A percentile compares a stretch with the other conserved stretches of the same genome.
Conservation (phyloP, 2,888 invertebrate genomes). For the Theristus sp. region DNA sequence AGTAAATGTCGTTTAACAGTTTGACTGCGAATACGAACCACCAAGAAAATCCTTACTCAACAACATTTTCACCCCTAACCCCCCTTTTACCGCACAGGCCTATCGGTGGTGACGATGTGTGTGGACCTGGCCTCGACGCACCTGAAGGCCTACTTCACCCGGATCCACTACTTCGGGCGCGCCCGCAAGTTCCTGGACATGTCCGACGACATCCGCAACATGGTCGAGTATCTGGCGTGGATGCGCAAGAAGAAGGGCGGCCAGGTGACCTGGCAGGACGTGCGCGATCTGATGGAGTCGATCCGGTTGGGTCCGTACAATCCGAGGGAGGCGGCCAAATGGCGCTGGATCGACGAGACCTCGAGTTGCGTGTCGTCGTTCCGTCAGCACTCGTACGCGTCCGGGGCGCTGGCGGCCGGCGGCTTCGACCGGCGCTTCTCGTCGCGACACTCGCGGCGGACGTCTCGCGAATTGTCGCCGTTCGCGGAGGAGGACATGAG, state of each 20-base stretch:
- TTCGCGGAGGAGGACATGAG: neutral
- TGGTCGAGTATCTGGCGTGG: constrained; percentile 25
- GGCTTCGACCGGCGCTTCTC: neutral
- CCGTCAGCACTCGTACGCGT: neutral
- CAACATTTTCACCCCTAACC: too few species aligned
- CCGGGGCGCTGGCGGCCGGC: neutral
- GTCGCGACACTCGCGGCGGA: neutral
- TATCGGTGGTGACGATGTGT: constrained; percentile 29
- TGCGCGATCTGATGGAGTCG: constrained; percentile 25
- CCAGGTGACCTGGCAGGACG: constrained; percentile 30
- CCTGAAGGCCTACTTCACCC: constrained; percentile 28
- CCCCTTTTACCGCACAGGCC: constrained; percentile 12
- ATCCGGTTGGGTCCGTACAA: neutral
- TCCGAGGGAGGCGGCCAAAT: constrained; percentile 1
- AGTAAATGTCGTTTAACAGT: too few species aligned
- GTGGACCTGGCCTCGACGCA: constrained; percentile 29
- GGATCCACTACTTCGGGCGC: constrained; percentile 28
- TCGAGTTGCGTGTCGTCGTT: neutral
- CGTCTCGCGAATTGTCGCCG: neutral
- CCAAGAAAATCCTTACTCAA: too few species aligned
- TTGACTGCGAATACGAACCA: too few species aligned
- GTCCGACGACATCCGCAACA: constrained; percentile 28
- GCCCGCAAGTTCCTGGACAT: constrained; percentile 28
- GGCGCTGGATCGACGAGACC: constrained; percentile 8
- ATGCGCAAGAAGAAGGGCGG: constrained; percentile 29